Evolutionary conservation across 2,113 vertebrate species (phyloP), one percentile per base, ranked within the genome.

Genomic region (Antigone vipio): DNA sequence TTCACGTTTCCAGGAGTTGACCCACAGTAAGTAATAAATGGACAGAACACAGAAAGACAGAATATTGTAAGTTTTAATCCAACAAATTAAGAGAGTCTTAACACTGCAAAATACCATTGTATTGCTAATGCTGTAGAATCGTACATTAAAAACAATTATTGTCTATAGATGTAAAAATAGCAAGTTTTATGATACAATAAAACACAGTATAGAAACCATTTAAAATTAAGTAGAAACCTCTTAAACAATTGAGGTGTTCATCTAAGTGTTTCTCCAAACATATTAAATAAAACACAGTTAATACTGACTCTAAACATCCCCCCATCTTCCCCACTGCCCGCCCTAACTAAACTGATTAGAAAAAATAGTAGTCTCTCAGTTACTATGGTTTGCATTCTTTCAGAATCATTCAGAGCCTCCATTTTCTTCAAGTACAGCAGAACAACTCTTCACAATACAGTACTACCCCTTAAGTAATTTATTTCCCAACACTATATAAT

Each of bases 91-190:
- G 78, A 96, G 32, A 40, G 56, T 92, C 93, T 86, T 40, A 71
- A 98, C 90, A 97, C 91, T 67, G 86, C 93, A 94, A 97, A 96
- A 91, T 94, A 88, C 77, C 83, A 87, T 47, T 62, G 88, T 83
- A 97, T 80, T 92, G 75, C 87, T 79, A 97, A 95, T 84, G 87
- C 87, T 96, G 96, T 93, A 95, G 85, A 92, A 93, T 78, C 95
- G 89, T 96, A 97, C 97, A 93, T 98, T 98, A 97, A 97, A 98
- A 97, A 98, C 89, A 97, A 95, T 94, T 95, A 66, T 72, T 96
- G 93, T 96, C 96, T 96, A 93, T 44, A 97, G 96, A 98, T 98
- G 97, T 96, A 98, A 98, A 98, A 98, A 98, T 97, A 98, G 94
- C 97, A 97, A 92, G 97, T 97, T 97, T 97, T 96, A 96, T 97